Conservation (phyloP, 2,113 vertebrate species). For the Glareola pratincola region DNA sequence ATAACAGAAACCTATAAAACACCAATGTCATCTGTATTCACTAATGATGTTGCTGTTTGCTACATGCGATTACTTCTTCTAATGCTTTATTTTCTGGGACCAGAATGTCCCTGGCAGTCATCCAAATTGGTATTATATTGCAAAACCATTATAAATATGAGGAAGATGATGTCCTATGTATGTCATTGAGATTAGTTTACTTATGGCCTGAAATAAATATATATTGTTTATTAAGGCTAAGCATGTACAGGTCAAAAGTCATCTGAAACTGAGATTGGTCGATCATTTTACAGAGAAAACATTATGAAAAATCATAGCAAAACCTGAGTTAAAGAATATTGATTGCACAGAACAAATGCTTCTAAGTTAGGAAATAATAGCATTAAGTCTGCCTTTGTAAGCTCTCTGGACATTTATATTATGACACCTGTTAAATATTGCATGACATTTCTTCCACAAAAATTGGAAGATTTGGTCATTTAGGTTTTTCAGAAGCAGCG, state of each 20-base stretch:
- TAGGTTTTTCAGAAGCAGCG: background rate
- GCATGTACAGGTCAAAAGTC: background rate
- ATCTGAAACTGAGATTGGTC: background rate
- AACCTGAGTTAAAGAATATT: background rate
- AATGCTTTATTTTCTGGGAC: background rate
- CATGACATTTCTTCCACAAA: background rate
- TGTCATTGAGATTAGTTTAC: background rate
- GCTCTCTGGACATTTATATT: background rate
- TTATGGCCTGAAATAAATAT: background rate
- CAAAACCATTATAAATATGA: background rate
- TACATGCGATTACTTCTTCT: background rate
- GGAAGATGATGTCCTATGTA: background rate
- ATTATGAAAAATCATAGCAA: background rate
- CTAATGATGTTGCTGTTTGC: background rate
- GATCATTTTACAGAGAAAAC: background rate
- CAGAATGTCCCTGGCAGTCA: background rate
- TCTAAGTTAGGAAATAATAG: background rate
- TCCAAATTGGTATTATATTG: background rate
- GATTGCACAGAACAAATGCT: background rate
- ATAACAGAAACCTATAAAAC: background rate
- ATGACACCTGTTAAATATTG: background rate
- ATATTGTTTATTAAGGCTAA: background rate
- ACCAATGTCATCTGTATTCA: background rate
- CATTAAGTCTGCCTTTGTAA: background rate
- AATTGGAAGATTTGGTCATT: background rate